phyloP scores from a whole-genome alignment of 2,888 invertebrate genomes.

The Meandrusa payeni region DNA sequence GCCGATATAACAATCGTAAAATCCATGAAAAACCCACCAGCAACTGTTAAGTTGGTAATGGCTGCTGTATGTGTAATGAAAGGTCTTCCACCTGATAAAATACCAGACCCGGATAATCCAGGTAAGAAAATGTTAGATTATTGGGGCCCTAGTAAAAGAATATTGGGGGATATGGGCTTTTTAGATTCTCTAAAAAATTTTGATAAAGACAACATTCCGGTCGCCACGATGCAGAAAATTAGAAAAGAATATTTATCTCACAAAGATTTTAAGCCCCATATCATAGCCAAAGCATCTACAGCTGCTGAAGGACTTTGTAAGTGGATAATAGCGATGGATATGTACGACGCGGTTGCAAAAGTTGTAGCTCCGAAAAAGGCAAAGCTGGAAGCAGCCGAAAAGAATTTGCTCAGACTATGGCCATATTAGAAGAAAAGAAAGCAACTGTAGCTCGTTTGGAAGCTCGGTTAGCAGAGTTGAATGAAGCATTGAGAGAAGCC shows the following conservation, averaged over 20 bases:
- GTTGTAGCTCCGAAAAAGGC: slow-evolving; percentile 92
- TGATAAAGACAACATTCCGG: slow-evolving; percentile 92
- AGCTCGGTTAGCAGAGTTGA: slow-evolving; percentile 86
- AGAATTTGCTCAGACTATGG: slow-evolving; percentile 91
- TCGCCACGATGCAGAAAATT: slow-evolving; percentile 86
- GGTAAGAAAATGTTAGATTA: slow-evolving; percentile 87
- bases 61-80: slow-evolving; percentile 95
- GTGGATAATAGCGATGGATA: slow-evolving; percentile 95
- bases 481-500: slow-evolving; percentile 84
- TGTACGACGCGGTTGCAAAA: slow-evolving; percentile 92
- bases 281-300: slow-evolving; percentile 93
- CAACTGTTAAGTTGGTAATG: slow-evolving; percentile 91
- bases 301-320: slow-evolving; percentile 96
- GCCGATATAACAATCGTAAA: slow-evolving; percentile 92
- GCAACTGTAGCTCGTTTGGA: slow-evolving; percentile 88
- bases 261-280: slow-evolving; percentile 88
- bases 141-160: slow-evolving; percentile 92
- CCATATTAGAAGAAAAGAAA: slow-evolving; percentile 90
- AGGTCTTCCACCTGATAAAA: slow-evolving; percentile 87
- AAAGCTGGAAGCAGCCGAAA: slow-evolving; percentile 89
- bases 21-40: slow-evolving; percentile 94
- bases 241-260: slow-evolving; percentile 87
- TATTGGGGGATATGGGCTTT: slow-evolving; percentile 91
- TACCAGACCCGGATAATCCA: slow-evolving; percentile 85
- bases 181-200: slow-evolving; percentile 87